Evolutionary conservation across 2,113 vertebrate species (phyloP).

Genomic region (Phalacrocorax pelagicus): DNA sequence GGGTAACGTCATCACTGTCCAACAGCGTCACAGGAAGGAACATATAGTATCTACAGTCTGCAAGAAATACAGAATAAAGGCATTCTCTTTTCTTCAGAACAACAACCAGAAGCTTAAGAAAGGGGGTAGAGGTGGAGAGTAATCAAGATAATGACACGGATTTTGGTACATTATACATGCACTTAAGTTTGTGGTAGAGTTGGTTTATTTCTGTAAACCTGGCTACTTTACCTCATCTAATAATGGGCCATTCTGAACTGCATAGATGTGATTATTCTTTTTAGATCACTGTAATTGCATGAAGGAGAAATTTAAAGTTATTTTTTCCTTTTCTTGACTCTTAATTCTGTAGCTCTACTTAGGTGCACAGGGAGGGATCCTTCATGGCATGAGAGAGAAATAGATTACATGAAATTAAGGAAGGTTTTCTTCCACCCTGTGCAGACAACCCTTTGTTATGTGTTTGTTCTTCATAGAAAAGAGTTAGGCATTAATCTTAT

Average conservation of each 20-base stretch:
- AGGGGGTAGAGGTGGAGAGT: not conserved
- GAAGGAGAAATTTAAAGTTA: constrained; percentile 3
- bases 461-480: not conserved
- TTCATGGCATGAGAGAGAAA: not conserved
- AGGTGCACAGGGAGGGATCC: not conserved
- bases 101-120: not conserved
- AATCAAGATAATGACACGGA: not conserved
- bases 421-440: not conserved
- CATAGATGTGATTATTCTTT: not conserved
- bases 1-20: not conserved
- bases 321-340: constrained; percentile 9
- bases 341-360: not conserved
- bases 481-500: not conserved
- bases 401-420: not conserved
- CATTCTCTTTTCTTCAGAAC: not conserved
- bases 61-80: not conserved
- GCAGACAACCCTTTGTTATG: not conserved
- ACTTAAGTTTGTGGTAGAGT: not conserved
- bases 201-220: constrained; percentile 5
- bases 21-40: not conserved
- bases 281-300: constrained; percentile 12
- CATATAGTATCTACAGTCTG: not conserved
- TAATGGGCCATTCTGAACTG: not conserved
- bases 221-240: not conserved
- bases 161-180: not conserved